Percentiles rank a stretch among this genome's conserved stretches.
Evolutionary conservation across 2,113 vertebrate species (phyloP).

Genomic region (Sebastes schlegelii): DNA sequence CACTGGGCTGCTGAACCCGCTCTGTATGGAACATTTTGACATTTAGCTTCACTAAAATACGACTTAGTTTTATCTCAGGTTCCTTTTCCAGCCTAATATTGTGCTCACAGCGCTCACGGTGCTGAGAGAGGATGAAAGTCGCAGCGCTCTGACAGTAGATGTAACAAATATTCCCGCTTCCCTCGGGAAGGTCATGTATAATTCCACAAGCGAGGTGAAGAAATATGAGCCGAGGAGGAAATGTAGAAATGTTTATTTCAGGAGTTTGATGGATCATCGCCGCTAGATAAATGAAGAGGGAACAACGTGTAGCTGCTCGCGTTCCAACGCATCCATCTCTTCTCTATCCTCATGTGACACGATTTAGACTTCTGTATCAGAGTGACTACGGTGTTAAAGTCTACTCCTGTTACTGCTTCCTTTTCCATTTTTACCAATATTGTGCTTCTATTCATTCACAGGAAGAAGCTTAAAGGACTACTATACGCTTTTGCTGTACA

Average conservation of each 20-base stretch:
- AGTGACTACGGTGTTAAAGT: too few relatives aligned
- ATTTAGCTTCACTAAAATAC: too few relatives aligned
- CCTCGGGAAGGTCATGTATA: constrained; percentile 39
- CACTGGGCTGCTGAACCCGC: not conserved
- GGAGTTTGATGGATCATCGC: constrained; percentile 21
- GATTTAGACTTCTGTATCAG: not conserved
- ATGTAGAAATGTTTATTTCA: constrained; percentile 51
- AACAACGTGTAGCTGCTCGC: not conserved
- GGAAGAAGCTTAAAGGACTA: too few relatives aligned
- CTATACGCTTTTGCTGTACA: too few relatives aligned
- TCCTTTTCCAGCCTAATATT: not conserved
- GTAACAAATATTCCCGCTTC: constrained; percentile 40
- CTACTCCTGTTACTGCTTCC: not conserved
- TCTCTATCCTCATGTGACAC: not conserved
- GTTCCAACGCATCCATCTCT: not conserved
- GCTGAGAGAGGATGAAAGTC: not conserved
- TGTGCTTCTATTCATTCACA: not conserved
- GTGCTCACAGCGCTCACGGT: not conserved
- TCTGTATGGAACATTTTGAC: too few relatives aligned
- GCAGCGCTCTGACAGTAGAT: constrained; percentile 12
- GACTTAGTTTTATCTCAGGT: not conserved
- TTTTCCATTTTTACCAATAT: not conserved
- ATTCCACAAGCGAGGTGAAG: constrained; percentile 37
- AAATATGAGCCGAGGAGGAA: constrained; percentile 39
- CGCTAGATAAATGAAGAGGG: not conserved